phyloP scores from a whole-genome alignment of 2,113 vertebrate genomes.

The Asarcornis scutulata region DNA sequence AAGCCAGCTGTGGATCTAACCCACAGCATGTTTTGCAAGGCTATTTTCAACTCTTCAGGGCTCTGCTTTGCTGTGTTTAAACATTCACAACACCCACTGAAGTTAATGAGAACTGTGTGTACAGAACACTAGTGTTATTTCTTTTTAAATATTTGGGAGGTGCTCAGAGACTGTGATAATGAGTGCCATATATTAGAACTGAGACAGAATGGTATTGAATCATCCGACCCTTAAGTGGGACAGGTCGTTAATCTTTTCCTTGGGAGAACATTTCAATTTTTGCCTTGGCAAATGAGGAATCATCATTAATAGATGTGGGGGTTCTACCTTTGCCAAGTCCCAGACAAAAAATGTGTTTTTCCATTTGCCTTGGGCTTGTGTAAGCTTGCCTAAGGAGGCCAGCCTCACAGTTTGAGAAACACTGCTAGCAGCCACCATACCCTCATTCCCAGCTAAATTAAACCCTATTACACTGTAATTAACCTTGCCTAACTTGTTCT shows the following conservation, averaged over 20 bases:
- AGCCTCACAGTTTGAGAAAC: conserved; percentile 67
- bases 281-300: conserved; percentile 59
- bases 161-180: conserved; percentile 44
- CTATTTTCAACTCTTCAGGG: conserved; percentile 57
- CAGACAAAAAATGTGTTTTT: conserved; percentile 67
- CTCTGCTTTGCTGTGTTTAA: conserved; percentile 39
- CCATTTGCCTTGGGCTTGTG: conserved; percentile 72
- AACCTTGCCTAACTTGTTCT: conserved; percentile 74
- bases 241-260: conserved; percentile 49
- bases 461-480: conserved; percentile 67
- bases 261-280: conserved; percentile 56
- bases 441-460: conserved; percentile 72
- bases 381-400: conserved; percentile 69
- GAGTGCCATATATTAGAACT: conserved; percentile 44
- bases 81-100: conserved; percentile 53
- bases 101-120: conserved; percentile 56
- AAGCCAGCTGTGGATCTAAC: conserved; percentile 35
- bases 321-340: conserved; percentile 54
- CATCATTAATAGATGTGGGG: conserved; percentile 57
- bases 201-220: conserved; percentile 45
- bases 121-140: conserved; percentile 37
- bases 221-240: conserved; percentile 44
- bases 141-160: conserved; percentile 65
- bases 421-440: conserved; percentile 60
- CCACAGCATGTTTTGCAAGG: conserved; percentile 56